A percentile compares a stretch with the other conserved stretches of the same genome.
Evolutionary conservation across 2,888 invertebrate genomes (phyloP).

Genomic region (Eupeodes latifasciatus): DNA sequence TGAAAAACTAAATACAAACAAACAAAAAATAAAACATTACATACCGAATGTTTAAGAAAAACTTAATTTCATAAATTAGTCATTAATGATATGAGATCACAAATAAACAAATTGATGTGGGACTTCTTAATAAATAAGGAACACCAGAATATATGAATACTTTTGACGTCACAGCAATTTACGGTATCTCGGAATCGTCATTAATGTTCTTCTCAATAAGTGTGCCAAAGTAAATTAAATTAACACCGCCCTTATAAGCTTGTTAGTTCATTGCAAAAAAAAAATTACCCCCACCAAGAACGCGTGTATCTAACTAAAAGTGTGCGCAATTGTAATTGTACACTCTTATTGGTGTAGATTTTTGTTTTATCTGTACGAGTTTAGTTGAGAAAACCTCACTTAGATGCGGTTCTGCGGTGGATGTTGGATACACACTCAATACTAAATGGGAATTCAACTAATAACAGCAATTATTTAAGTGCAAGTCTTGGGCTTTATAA

Average conservation of each 20-base stretch:
- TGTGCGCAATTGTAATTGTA: background rate
- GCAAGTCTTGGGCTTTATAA: constrained; percentile 51
- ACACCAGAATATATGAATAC: no score
- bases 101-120: background rate
- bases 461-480: constrained; percentile 57
- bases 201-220: background rate
- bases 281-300: background rate
- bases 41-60: background rate
- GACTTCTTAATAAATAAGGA: background rate
- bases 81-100: background rate
- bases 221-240: background rate
- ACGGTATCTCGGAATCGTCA: background rate
- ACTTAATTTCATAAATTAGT: background rate
- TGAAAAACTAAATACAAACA: constrained; percentile 19
- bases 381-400: constrained; percentile 46
- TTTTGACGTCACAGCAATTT: no score
- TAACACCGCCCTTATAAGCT: background rate
- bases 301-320: constrained; percentile 1
- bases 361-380: background rate
- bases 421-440: constrained; percentile 15
- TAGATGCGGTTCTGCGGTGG: background rate
- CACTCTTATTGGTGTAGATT: background rate
- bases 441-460: constrained; percentile 52
- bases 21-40: background rate
- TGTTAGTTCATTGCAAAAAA: background rate